Evolutionary conservation across 2,113 vertebrate species (phyloP).

Genomic region (Sardina pilchardus): DNA sequence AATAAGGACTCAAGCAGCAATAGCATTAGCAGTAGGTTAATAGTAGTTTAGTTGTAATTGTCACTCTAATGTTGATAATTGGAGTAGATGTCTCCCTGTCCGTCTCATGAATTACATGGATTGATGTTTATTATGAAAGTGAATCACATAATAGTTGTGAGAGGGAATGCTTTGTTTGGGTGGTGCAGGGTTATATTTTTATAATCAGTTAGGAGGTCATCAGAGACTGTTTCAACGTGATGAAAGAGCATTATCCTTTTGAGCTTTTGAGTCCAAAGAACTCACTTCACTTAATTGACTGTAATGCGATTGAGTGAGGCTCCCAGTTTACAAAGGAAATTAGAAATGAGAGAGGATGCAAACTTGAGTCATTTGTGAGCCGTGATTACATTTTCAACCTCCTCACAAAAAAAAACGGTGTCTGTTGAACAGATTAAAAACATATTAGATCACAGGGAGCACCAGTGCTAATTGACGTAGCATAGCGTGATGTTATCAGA

Average conservation of each 20-base stretch:
- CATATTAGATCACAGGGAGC: not conserved
- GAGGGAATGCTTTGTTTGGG: not conserved
- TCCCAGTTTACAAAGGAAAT: conserved; percentile 60
- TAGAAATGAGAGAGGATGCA: conserved; percentile 52
- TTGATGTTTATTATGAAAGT: not conserved
- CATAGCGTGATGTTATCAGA: not conserved
- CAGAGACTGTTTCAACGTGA: not conserved
- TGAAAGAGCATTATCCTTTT: conserved; percentile 31
- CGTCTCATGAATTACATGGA: not conserved
- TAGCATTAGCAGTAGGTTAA: not conserved
- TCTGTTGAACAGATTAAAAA: conserved; percentile 33
- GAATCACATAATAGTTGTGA: not conserved
- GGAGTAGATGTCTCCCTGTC: not conserved
- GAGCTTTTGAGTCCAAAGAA: conserved; percentile 40
- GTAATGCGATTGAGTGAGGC: conserved; percentile 65
- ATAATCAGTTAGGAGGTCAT: not conserved
- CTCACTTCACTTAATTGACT: conserved; percentile 63
- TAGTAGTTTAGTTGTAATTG: not conserved
- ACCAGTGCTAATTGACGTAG: conserved; percentile 13
- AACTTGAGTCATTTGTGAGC: conserved; percentile 47
- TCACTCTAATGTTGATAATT: not conserved
- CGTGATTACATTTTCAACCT: conserved; percentile 58
- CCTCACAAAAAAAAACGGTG: conserved; percentile 42
- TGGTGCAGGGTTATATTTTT: not conserved
- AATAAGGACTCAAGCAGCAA: not conserved